Base-by-base conservation (phyloP, 2,113 vertebrate species). In the Lepidothrix coronata region DNA sequence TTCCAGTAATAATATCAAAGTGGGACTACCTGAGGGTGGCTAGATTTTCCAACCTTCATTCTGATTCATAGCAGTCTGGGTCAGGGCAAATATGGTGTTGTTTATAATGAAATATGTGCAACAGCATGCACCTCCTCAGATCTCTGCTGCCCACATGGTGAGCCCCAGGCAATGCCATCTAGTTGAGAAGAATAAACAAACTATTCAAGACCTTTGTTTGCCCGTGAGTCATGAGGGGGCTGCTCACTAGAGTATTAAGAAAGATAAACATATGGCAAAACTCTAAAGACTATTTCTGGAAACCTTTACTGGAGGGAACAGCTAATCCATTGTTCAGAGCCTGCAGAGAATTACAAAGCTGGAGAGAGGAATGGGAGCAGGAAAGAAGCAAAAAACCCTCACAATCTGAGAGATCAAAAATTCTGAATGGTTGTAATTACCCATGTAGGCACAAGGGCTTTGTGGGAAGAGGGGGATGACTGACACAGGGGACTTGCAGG, bases 231-330 rank as follows among this genome's bases (percentile, higher is more conserved):
- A 98, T 65, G 74, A 92, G 96, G 94, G 97, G 95, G 91, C 91
- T 96, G 90, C 96, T 96, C 97, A 93, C 86, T 96, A 85, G 95
- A 97, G 95, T 97, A 97, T 97, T 97, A 97, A 97, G 97, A 97
- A 98, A 97, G 96, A 96, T 96, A 97, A 98, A 98, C 97, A 98
- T 96, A 96, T 90, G 93, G 97, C 96, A 96, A 95, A 95, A 94
- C 94, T 96, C 97, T 97, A 97, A 98, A 97, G 96, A 79, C 95
- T 97, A 95, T 97, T 98, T 98, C 96, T 98, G 97, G 97, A 98
- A 98, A 93, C 85, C 86, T 88, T 96, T 85, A 88, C 94, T 95
- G 85, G 79, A 96, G 94, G 93, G 96, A 98, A 98, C 97, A 98
- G 96, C 96, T 92, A 97, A 97, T 82, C 94, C 97, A 98, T 97